Evolutionary conservation across 2,888 invertebrate genomes (phyloP).

Genomic region (Dryocosmus kuriphilus): DNA sequence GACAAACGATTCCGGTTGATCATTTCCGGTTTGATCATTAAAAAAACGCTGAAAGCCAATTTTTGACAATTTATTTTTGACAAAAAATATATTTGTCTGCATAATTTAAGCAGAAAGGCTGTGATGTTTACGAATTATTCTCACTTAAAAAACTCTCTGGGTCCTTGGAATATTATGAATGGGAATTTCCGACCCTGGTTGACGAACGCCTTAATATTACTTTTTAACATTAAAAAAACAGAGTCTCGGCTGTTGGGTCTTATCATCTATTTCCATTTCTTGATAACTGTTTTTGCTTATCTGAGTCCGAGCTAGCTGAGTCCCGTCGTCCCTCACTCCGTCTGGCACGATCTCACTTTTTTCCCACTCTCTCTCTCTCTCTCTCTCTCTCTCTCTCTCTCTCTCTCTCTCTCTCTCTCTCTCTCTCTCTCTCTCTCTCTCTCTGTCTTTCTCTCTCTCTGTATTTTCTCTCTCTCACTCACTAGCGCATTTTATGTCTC

Average conservation of each 20-base stretch:
- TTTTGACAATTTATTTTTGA: neutral
- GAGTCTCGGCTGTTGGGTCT: slow-evolving; percentile 66
- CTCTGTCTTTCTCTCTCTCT: slow-evolving; percentile 65
- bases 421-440: slow-evolving; percentile 70
- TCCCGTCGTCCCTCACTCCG: slow-evolving; percentile 50
- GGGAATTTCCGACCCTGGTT: slow-evolving; percentile 13
- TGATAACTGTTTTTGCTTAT: slow-evolving; percentile 77
- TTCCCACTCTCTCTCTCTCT: slow-evolving; percentile 52
- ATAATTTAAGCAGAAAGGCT: neutral
- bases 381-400: slow-evolving; percentile 49
- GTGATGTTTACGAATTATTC: neutral
- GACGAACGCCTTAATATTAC: slow-evolving; percentile 15
- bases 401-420: slow-evolving; percentile 58
- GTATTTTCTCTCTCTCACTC: slow-evolving; percentile 60
- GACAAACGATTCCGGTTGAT: neutral
- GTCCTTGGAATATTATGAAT: neutral
- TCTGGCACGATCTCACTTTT: slow-evolving; percentile 46
- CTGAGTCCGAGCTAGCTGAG: slow-evolving; percentile 68
- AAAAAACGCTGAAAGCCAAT: neutral
- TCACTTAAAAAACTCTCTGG: neutral
- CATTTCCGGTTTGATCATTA: too few species aligned
- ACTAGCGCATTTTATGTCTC: slow-evolving; percentile 65
- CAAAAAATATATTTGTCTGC: neutral
- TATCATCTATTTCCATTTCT: slow-evolving; percentile 81
- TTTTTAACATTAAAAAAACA: slow-evolving; percentile 70